These are phyloP conservation scores for Cyclophora albipunctata DNA, from an alignment of 2,888 invertebrate genomes.

Conservation along the genomic window DNA sequence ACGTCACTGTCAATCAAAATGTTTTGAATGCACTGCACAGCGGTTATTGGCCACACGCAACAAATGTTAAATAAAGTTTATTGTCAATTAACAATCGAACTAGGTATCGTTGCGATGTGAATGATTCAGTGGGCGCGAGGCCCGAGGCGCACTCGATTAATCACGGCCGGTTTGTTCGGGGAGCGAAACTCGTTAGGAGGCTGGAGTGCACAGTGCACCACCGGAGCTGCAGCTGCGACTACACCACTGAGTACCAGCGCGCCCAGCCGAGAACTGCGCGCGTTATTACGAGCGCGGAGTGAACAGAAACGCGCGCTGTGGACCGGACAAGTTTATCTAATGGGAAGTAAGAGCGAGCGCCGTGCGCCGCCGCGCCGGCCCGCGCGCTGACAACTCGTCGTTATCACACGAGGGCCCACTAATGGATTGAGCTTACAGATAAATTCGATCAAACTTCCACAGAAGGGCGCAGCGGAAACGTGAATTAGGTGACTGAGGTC, in stretches of 20 bases:
- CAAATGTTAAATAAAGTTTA: constrained; percentile 11
- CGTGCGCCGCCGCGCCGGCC: constrained; percentile 28
- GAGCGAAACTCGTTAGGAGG: constrained; percentile 27
- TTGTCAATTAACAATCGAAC: constrained; percentile 32
- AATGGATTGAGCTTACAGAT: constrained; percentile 63
- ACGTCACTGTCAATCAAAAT: constrained; percentile 8
- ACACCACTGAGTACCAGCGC: not conserved
- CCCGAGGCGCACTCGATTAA: constrained; percentile 31
- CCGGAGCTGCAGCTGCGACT: not conserved
- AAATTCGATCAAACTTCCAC: constrained; percentile 59
- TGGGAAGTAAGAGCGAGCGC: constrained; percentile 19
- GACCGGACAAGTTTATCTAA: constrained; percentile 27
- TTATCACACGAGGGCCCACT: constrained; percentile 61
- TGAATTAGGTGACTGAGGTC: constrained; percentile 44
- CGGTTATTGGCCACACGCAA: constrained; percentile 6
- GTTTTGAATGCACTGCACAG: constrained; percentile 17
- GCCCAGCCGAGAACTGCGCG: not conserved
- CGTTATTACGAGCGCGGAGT: constrained; percentile 8
- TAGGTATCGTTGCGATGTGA: constrained; percentile 43
- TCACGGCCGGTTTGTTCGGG: constrained; percentile 38
- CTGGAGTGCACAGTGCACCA: constrained; percentile 24
- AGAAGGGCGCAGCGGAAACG: constrained; percentile 60
- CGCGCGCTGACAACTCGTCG: constrained; percentile 46
- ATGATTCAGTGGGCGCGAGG: constrained; percentile 36
- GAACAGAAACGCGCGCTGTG: constrained; percentile 12